phyloP scores from a whole-genome alignment of 2,888 invertebrate species.

The Boloria euphrosyne region DNA sequence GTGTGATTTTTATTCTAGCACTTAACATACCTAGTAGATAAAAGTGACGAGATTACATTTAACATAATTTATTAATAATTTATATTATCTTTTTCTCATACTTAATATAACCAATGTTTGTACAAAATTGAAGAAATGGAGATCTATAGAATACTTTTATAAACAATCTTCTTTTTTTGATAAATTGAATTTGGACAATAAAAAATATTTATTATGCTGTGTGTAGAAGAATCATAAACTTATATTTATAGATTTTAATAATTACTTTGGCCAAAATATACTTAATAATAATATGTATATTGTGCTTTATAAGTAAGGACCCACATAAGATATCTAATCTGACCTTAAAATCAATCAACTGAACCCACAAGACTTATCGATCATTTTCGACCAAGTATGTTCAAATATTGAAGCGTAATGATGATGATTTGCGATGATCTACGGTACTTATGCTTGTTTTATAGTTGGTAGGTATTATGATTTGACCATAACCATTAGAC shows the following conservation, averaged over 20 bases:
- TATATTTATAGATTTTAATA: neutral
- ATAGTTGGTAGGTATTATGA: neutral
- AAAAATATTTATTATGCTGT: too few species aligned
- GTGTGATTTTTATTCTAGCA: constrained; percentile 4
- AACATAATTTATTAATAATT: neutral
- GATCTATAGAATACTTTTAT: too few species aligned
- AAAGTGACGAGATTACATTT: constrained; percentile 6
- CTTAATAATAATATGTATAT: neutral
- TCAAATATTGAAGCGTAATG: constrained; percentile 48
- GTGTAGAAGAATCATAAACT: neutral
- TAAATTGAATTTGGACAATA: too few species aligned
- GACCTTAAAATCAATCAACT: constrained; percentile 27
- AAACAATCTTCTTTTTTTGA: too few species aligned
- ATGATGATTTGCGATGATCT: constrained; percentile 54
- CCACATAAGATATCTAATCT: constrained; percentile 5
- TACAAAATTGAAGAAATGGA: too few species aligned
- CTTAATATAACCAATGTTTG: neutral
- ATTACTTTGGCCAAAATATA: constrained; percentile 1
- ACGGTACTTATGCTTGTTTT: constrained; percentile 55
- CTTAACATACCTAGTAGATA: neutral
- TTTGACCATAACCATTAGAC: neutral
- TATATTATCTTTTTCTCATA: neutral
- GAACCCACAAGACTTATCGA: constrained; percentile 36
- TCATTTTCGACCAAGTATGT: constrained; percentile 40
- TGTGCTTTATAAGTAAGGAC: neutral